Evolutionary conservation across 2,797 vertebrate genomes (phyloP).

Genomic region (Cossypha polioptera): DNA sequence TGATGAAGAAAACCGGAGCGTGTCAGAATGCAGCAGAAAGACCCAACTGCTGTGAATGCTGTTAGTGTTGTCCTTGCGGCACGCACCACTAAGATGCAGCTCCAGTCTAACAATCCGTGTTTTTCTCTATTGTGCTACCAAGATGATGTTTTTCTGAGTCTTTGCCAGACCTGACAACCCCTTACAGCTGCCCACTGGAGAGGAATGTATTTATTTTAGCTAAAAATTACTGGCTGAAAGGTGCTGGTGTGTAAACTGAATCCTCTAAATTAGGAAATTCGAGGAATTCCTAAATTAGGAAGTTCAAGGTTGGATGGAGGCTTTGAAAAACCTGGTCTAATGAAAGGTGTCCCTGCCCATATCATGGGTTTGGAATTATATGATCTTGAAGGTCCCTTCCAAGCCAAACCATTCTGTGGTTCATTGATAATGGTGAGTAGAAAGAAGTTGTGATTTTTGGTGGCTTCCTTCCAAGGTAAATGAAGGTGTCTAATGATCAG

Average conservation of each 20-base stretch:
- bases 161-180: background rate
- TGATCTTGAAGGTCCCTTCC: background rate
- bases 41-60: background rate
- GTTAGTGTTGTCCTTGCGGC: background rate
- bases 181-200: background rate
- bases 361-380: background rate
- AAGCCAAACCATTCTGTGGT: background rate
- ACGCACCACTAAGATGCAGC: background rate
- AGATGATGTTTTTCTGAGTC: background rate
- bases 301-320: background rate
- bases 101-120: background rate
- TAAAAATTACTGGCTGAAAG: background rate
- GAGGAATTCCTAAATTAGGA: background rate
- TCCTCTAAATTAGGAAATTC: background rate
- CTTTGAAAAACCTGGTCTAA: background rate
- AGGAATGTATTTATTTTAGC: background rate
- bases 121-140: background rate
- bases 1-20: background rate
- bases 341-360: background rate
- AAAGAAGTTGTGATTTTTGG: background rate
- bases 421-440: background rate
- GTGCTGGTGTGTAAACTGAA: background rate
- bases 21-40: background rate
- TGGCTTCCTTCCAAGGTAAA: background rate
- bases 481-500: background rate